Evolutionary conservation across 2,888 invertebrate genomes (phyloP).

Genomic region (Leptopilina drosophilae): DNA sequence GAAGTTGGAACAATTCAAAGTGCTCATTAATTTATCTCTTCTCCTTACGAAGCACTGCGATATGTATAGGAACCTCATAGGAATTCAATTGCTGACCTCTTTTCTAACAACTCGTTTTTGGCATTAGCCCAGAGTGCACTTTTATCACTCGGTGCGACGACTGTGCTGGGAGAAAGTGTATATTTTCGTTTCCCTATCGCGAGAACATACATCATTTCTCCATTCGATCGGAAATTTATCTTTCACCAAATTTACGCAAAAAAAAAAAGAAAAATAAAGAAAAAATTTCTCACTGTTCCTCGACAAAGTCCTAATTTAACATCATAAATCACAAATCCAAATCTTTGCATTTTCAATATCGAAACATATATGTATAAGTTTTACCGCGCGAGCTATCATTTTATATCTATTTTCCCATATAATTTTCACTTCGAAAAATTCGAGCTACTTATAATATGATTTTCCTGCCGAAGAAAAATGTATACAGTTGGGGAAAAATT

Average conservation of each 20-base stretch:
- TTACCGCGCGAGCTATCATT: too few relatives aligned
- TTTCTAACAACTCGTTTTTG: slow-evolving; percentile 48
- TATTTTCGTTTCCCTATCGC: slow-evolving; percentile 45
- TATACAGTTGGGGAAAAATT: too few relatives aligned
- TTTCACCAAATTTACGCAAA: slow-evolving; percentile 8
- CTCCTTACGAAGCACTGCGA: slow-evolving; percentile 2
- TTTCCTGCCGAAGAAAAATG: too few relatives aligned
- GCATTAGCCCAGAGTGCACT: slow-evolving; percentile 56
- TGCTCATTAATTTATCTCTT: slow-evolving; percentile 36
- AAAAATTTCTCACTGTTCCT: background rate
- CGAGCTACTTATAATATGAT: too few relatives aligned
- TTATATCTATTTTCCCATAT: too few relatives aligned
- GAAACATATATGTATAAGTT: too few relatives aligned
- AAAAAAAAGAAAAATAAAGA: too few relatives aligned
- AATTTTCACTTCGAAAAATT: too few relatives aligned
- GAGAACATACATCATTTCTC: slow-evolving; percentile 22
- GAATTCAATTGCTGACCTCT: slow-evolving; percentile 42
- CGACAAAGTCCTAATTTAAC: slow-evolving; percentile 1
- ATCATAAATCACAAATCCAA: background rate
- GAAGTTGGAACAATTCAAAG: slow-evolving; percentile 37
- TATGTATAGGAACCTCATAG: slow-evolving; percentile 31
- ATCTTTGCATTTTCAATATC: too few relatives aligned
- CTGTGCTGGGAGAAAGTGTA: slow-evolving; percentile 53
- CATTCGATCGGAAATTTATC: slow-evolving; percentile 27
- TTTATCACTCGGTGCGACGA: slow-evolving; percentile 42